Base-by-base conservation (phyloP, 2,113 vertebrate genomes). In the Promerops cafer region DNA sequence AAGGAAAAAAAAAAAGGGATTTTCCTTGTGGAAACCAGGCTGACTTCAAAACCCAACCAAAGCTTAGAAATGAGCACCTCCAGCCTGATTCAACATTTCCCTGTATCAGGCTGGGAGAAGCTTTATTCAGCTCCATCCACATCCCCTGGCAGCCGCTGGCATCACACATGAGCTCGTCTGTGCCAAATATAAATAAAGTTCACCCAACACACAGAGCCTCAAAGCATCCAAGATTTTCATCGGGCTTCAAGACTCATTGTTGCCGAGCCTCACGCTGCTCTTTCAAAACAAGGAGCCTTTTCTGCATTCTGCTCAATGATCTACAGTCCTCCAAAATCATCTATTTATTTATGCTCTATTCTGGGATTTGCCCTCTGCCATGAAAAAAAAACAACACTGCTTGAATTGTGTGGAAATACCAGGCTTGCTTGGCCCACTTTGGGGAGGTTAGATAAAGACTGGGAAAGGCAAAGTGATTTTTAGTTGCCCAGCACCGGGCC, bases 221-320 rank as follows among this genome's bases (percentile, higher is more conserved):
- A 87, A 90, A 97, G 95, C 94, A 70, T 81, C 95, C 11, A 59
- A 94, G 96, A 87, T 96, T 96, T 91, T 90, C 91, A 90, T 75
- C 50, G 3, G 66, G 82, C 95, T 95, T 97, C 95, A 89, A 97
- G 96, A 95, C 89, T 96, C 97, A 94, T 96, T 97, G 97, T 96
- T 97, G 96, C 96, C 22, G 26, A 81, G 96, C 80, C 96, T 94
- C 86, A 33, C 47, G 56, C 92, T 95, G 96, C 95, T 96, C 94
- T 94, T 94, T 94, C 94, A 92, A 98, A 97, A 98, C 97, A 98
- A 98, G 96, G 93, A 93, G 79, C 92, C 97, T 97, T 97, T 98
- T 98, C 96, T 97, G 71, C 95, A 84, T 96, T 90, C 95, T 66
- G 8, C 91, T 98, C 97, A 97, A 97, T 98, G 96, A 97, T 96